Evolutionary conservation across 1,140 invertebrate species (phyloP), one percentile per base, ranked within the genome.

Genomic region (Tribolium castaneum): DNA sequence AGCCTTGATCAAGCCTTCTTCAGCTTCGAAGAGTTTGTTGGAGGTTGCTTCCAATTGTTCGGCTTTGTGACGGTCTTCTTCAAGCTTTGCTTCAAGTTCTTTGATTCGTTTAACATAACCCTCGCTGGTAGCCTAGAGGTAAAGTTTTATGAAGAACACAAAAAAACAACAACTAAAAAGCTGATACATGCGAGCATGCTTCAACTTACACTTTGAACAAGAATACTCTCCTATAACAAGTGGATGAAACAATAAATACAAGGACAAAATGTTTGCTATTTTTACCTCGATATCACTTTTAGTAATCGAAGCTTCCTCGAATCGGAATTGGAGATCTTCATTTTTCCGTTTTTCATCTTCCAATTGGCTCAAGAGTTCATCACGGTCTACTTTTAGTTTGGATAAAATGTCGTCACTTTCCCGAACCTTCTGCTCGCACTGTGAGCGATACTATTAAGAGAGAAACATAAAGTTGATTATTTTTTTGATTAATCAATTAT

Each of bases 291-390:
- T 89, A 84, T 95, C 94, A 82, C 91, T 91, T 87, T 93, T 94
- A 83, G 89, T 90, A 80, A 96, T 92, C 25, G 90, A 93, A 82
- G 96, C 95, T 87, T 98, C 97, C 88, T 98, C 97, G 78, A 96
- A 93, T 45, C 94, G 91, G 85, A 98, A 98, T 84, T 96, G 92
- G 54, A 98, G 88, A 87, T 99, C 97, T 89, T 99, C 97, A 7
- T 94, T 91, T 87, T 96, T 97, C 83, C 94, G 92, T 83, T 90
- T 92, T 82, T 97, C 95, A 81, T 97, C 95, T 79, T 97, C 95
- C 79, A 98, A 84, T 80, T 94, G 92, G 50, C 89, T 87, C 54
- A 88, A 85, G 14, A 97, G 85, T 19, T 90, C 89, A 75, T 90
- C 89, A 80, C 92, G 92, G 77, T 96, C 93, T 4, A 88, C 86